A percentile compares a stretch with the other conserved stretches of the same genome.
Conservation (phyloP, 2,888 invertebrate species). For the Acronicta alni region DNA sequence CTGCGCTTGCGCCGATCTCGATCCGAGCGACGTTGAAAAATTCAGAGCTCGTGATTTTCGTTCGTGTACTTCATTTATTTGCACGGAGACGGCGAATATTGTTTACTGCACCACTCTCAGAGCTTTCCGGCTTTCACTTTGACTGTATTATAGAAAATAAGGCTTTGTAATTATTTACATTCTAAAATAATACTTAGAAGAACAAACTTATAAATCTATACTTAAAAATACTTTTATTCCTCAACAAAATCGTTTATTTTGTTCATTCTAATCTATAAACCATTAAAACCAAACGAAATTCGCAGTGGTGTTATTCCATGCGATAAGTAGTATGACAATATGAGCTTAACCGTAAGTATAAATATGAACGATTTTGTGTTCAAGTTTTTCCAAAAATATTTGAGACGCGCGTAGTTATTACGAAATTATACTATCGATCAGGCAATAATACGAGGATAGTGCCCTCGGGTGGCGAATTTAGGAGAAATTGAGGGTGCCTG, state of each 20-base stretch:
- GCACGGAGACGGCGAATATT: constrained; percentile 77
- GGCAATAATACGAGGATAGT: constrained; percentile 81
- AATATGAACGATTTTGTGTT: constrained; percentile 46
- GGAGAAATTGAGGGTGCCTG: constrained; percentile 84
- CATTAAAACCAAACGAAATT: constrained; percentile 27
- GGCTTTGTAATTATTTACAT: constrained; percentile 27
- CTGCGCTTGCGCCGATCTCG: constrained; percentile 74
- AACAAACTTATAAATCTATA: neutral
- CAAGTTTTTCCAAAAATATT: constrained; percentile 69
- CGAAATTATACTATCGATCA: constrained; percentile 86
- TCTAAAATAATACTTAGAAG: constrained; percentile 20
- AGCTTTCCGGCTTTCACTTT: constrained; percentile 72
- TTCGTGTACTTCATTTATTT: constrained; percentile 86
- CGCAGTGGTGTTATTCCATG: constrained; percentile 16
- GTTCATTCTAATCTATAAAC: constrained; percentile 31
- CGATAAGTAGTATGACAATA: constrained; percentile 23
- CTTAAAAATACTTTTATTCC: neutral
- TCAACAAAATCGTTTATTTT: constrained; percentile 2
- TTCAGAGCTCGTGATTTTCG: constrained; percentile 85
- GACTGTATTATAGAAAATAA: constrained; percentile 59
- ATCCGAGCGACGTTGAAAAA: constrained; percentile 85
- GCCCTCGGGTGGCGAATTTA: constrained; percentile 85
- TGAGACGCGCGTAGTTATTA: constrained; percentile 77
- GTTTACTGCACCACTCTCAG: constrained; percentile 71
- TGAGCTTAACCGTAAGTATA: constrained; percentile 32